These are phyloP conservation scores for Teinopalpus imperialis DNA, from an alignment of 2,888 invertebrate genomes.

Conservation along the genomic window DNA sequence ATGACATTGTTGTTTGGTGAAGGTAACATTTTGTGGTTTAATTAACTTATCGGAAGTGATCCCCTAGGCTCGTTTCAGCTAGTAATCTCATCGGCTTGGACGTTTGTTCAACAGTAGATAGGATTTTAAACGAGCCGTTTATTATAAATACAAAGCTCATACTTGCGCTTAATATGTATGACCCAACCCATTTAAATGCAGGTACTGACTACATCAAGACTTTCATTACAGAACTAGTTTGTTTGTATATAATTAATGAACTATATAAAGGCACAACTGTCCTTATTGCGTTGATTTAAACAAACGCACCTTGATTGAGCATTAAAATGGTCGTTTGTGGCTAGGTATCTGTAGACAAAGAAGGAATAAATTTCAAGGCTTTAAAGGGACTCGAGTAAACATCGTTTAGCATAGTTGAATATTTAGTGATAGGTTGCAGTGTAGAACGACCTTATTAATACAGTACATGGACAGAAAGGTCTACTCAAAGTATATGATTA, in stretches of 20 bases:
- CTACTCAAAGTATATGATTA: conserved; percentile 20
- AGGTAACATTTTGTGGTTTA: no score
- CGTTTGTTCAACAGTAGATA: background rate
- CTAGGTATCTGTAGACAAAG: conserved; percentile 21
- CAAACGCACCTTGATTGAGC: conserved; percentile 20
- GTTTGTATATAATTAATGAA: conserved; percentile 22
- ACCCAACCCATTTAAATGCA: conserved; percentile 20
- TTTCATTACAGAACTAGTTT: conserved; percentile 24
- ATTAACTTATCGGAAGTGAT: no score
- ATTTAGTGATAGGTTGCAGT: conserved; percentile 50
- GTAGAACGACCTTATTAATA: conserved; percentile 6
- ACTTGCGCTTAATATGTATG: background rate
- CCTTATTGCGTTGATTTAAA: conserved; percentile 21
- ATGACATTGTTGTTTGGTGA: no score
- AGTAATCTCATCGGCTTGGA: no score
- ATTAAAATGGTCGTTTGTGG: conserved; percentile 18
- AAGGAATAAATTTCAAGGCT: conserved; percentile 23
- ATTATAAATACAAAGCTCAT: no score
- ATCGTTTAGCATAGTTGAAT: conserved; percentile 43
- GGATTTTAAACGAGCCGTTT: no score
- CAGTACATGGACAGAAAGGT: conserved; percentile 51
- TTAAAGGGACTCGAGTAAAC: conserved; percentile 16
- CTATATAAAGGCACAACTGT: conserved; percentile 10
- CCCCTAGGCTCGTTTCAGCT: no score
- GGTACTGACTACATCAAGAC: conserved; percentile 16